These are phyloP conservation scores for Hiodon alosoides DNA, from an alignment of 2,113 vertebrate genomes.

Conservation along the genomic window DNA sequence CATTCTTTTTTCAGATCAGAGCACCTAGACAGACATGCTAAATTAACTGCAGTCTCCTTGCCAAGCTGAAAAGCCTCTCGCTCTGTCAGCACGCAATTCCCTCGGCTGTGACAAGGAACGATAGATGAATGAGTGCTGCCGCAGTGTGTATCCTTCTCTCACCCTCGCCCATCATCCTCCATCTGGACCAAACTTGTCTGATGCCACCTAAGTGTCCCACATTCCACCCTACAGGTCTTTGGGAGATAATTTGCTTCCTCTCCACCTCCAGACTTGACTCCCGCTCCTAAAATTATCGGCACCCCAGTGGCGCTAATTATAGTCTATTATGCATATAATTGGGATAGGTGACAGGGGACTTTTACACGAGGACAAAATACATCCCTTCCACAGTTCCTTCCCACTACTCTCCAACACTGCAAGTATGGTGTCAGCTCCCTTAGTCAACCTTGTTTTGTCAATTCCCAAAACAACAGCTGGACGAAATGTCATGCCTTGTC, in stretches of 20 bases:
- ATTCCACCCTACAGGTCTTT: slow-evolving; percentile 4
- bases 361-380: not conserved
- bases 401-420: not conserved
- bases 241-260: not conserved
- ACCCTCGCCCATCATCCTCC: not conserved
- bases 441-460: slow-evolving; percentile 2
- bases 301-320: slow-evolving; percentile 18
- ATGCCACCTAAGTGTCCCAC: slow-evolving; percentile 7
- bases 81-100: not conserved
- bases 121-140: not conserved
- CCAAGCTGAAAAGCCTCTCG: not conserved
- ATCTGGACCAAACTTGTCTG: not conserved
- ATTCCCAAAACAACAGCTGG: not conserved
- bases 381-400: not conserved
- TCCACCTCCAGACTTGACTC: slow-evolving; percentile 3
- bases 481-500: not conserved
- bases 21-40: not conserved
- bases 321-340: slow-evolving; percentile 9
- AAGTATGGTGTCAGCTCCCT: not conserved
- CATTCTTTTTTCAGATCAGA: not conserved
- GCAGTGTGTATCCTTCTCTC: not conserved
- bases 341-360: slow-evolving; percentile 23
- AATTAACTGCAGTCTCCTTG: not conserved
- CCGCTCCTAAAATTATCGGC: slow-evolving; percentile 11
- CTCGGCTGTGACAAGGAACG: not conserved